Evolutionary conservation across 2,888 invertebrate genomes (phyloP).

Genomic region (Phaonia tiefii): DNA sequence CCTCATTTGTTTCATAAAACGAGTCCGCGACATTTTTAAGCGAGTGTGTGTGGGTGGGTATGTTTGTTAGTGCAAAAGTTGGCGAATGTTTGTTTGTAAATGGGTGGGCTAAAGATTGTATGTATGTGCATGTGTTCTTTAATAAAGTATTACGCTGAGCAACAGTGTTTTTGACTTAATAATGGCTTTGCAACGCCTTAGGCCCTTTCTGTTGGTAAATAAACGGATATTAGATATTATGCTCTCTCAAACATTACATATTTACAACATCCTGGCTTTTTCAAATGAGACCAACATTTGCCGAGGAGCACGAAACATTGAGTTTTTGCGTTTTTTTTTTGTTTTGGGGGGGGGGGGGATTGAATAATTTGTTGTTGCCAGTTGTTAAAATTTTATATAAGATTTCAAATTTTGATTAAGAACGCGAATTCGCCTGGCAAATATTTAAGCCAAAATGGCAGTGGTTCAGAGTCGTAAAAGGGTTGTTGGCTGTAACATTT

Average conservation of each 20-base stretch:
- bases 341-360: too few relatives aligned
- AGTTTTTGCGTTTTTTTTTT: conserved; percentile 1
- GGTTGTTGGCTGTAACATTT: conserved; percentile 51
- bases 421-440: neutral
- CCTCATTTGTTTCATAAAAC: conserved; percentile 53
- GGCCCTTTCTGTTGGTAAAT: conserved; percentile 39
- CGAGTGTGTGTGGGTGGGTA: neutral
- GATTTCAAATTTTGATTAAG: conserved; percentile 9
- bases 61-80: neutral
- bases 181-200: conserved; percentile 67
- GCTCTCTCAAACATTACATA: conserved; percentile 33
- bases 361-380: too few relatives aligned
- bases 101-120: too few relatives aligned
- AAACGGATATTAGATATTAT: conserved; percentile 65
- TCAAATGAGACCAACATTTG: conserved; percentile 21
- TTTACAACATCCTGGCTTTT: neutral
- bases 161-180: conserved; percentile 69
- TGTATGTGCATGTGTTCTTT: conserved; percentile 54
- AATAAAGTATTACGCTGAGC: conserved; percentile 62
- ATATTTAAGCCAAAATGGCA: neutral
- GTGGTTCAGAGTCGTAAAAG: conserved; percentile 35
- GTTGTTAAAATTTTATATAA: conserved; percentile 55
- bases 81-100: conserved; percentile 20
- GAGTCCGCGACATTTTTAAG: conserved; percentile 36
- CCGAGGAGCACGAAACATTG: conserved; percentile 1